A percentile compares a stretch with the other conserved stretches of the same genome.
These are phyloP conservation scores for Rutpela maculata DNA, from an alignment of 2,888 invertebrate species.

Conservation along the genomic window DNA sequence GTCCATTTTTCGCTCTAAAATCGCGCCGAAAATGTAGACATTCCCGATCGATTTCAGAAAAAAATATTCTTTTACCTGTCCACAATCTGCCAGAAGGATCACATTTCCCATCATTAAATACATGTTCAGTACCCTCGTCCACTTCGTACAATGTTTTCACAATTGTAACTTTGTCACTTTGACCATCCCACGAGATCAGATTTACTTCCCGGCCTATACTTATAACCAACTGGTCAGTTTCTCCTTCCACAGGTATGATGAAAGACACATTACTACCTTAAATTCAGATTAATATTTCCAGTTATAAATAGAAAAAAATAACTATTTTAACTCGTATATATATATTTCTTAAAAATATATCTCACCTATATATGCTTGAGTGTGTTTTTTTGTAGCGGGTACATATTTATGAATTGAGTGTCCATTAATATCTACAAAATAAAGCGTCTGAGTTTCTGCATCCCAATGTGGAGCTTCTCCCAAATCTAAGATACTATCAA, in stretches of 20 bases:
- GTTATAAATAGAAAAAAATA: background rate
- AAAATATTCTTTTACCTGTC: slow-evolving; percentile 64
- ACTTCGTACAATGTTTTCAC: slow-evolving; percentile 77
- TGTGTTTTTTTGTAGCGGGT: slow-evolving; percentile 58
- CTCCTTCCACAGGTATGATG: slow-evolving; percentile 80
- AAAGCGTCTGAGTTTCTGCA: slow-evolving; percentile 77
- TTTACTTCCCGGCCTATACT: slow-evolving; percentile 78
- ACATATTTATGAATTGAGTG: slow-evolving; percentile 45
- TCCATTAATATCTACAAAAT: slow-evolving; percentile 79
- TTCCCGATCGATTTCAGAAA: no score
- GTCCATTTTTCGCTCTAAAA: no score
- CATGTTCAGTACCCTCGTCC: slow-evolving; percentile 76
- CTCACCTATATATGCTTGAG: slow-evolving; percentile 62
- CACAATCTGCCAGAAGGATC: slow-evolving; percentile 85
- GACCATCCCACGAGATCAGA: slow-evolving; percentile 81
- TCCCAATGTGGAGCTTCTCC: slow-evolving; percentile 87
- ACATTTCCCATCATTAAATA: slow-evolving; percentile 89
- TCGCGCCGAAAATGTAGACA: no score
- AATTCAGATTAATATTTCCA: slow-evolving; percentile 19
- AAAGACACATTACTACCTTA: slow-evolving; percentile 71
- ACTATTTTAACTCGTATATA: background rate
- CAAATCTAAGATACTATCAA: slow-evolving; percentile 74
- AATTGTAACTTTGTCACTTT: slow-evolving; percentile 74
- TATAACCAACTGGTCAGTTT: slow-evolving; percentile 79
- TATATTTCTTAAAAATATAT: background rate